Conservation (phyloP, 2,113 vertebrate genomes). For the Pseudorhombus dupliciocellatus region DNA sequence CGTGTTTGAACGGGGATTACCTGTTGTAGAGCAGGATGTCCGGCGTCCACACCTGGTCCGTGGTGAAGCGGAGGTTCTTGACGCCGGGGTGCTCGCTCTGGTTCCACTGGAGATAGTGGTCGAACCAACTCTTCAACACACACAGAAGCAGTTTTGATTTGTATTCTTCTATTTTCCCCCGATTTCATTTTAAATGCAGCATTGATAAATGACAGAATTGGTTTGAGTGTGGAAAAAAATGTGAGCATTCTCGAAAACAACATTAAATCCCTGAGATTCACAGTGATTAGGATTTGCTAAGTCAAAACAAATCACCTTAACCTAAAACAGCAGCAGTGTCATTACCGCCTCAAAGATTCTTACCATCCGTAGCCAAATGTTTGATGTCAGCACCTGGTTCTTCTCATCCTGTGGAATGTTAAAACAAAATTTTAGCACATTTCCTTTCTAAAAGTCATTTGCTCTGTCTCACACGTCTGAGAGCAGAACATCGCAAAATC, state of each 20-base stretch:
- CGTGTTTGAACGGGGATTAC: conserved; percentile 61
- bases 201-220: neutral
- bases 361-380: conserved; percentile 86
- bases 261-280: neutral
- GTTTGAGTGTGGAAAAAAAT: neutral
- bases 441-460: neutral
- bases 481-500: neutral
- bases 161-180: neutral
- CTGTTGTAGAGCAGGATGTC: conserved; percentile 86
- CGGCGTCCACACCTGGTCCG: conserved; percentile 84
- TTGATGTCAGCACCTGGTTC: conserved; percentile 84
- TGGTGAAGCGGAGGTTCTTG: conserved; percentile 84
- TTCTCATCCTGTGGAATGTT: conserved; percentile 82
- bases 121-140: conserved; percentile 79
- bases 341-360: conserved; percentile 38
- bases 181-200: neutral
- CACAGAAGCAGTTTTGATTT: conserved; percentile 18
- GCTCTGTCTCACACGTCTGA: neutral
- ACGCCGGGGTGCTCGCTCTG: conserved; percentile 83
- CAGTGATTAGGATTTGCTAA: too few relatives aligned
- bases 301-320: neutral
- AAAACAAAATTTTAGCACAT: conserved; percentile 10
- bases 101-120: conserved; percentile 86
- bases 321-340: neutral
- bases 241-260: neutral